phyloP scores from a whole-genome alignment of 2,113 vertebrate genomes.

The Datnioides undecimradiatus region DNA sequence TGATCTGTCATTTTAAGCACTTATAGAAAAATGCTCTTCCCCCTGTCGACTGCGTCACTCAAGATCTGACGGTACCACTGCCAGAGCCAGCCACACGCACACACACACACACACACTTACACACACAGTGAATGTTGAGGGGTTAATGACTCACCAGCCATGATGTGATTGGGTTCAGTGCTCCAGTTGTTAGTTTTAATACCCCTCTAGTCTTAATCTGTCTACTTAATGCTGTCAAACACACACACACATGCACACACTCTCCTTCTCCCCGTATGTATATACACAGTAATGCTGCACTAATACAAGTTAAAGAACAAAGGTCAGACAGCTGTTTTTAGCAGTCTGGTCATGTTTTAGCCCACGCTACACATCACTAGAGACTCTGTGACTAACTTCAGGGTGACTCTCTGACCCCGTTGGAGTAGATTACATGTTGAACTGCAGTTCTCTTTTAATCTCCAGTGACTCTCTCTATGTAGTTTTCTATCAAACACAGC shows the following conservation, averaged over 20 bases:
- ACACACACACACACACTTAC: neutral
- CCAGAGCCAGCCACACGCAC: neutral
- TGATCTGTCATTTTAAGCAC: slow-evolving; percentile 13
- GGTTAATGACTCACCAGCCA: slow-evolving; percentile 67
- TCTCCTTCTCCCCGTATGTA: neutral
- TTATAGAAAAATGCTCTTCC: slow-evolving; percentile 47
- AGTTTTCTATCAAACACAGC: neutral
- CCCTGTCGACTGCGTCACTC: slow-evolving; percentile 53
- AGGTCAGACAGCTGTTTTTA: slow-evolving; percentile 16
- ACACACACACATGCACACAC: slow-evolving; percentile 27
- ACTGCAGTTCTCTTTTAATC: neutral
- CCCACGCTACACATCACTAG: neutral
- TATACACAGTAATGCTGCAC: neutral
- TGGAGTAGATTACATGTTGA: slow-evolving; percentile 6
- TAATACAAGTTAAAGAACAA: slow-evolving; percentile 27
- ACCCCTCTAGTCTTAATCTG: slow-evolving; percentile 66
- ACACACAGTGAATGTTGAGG: slow-evolving; percentile 12
- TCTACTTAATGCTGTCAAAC: slow-evolving; percentile 40
- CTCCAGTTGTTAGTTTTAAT: slow-evolving; percentile 67
- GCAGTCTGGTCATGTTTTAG: slow-evolving; percentile 6
- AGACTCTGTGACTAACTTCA: neutral
- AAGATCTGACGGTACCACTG: slow-evolving; percentile 41
- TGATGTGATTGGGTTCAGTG: slow-evolving; percentile 63
- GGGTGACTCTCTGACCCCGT: neutral
- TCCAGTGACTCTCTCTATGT: neutral